A percentile compares a stretch with the other conserved stretches of the same genome.
Conservation (phyloP, 2,113 vertebrate species). For the Scartelaos histophorus region DNA sequence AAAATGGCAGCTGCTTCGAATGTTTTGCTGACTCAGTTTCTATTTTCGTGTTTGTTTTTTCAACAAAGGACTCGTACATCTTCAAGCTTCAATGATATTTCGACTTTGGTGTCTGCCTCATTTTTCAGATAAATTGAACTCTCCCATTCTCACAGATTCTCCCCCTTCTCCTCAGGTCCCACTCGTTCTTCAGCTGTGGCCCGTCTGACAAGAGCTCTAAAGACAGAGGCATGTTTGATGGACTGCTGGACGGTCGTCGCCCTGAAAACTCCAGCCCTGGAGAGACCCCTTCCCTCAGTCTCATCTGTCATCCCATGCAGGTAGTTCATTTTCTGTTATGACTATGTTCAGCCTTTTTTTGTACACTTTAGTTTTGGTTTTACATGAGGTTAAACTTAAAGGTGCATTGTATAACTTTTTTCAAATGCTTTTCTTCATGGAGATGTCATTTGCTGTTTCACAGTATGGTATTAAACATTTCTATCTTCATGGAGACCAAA, state of each 20-base stretch:
- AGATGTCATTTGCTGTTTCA: too few species aligned
- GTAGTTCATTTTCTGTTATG: constrained; percentile 54
- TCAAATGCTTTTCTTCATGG: too few species aligned
- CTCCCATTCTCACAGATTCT: not conserved
- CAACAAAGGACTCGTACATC: too few species aligned
- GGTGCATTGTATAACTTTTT: too few species aligned
- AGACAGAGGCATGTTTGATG: constrained; percentile 76
- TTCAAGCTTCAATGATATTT: not conserved
- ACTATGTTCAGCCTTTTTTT: too few species aligned
- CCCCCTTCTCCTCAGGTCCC: constrained; percentile 78
- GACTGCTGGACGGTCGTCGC: constrained; percentile 82
- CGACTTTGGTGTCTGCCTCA: not conserved
- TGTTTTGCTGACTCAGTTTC: not conserved
- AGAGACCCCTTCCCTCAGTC: constrained; percentile 81
- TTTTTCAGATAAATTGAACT: not conserved
- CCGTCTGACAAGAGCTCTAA: constrained; percentile 67
- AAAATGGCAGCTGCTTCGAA: too few species aligned
- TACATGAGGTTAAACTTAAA: too few species aligned
- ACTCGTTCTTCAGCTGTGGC: constrained; percentile 86
- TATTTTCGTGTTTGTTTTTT: not conserved
- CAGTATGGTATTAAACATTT: too few species aligned
- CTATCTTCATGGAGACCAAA: too few species aligned
- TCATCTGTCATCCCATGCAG: constrained; percentile 93
- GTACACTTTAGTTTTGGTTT: too few species aligned
- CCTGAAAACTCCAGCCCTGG: constrained; percentile 81